Evolutionary conservation across 2,113 vertebrate genomes (phyloP), one percentile per base, ranked within the genome.

Genomic region (Notarius quadriscutis): DNA sequence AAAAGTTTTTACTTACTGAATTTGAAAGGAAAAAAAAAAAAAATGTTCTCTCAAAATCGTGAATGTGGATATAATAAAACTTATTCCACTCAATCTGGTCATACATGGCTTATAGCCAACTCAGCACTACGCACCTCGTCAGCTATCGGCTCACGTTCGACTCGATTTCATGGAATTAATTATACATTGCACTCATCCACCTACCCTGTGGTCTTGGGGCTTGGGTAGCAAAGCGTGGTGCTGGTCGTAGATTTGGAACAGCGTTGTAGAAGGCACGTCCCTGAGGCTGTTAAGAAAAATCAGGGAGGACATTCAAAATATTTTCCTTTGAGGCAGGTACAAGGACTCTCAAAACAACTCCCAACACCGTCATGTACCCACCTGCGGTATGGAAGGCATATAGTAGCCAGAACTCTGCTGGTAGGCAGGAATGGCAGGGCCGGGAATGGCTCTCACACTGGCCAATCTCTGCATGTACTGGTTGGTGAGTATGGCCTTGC

Each of bases 381-480:
- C 98, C 96, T 97, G 98, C 8, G 97, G 95, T 20, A 98, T 89
- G 0, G 96, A 89, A 12, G 97, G 95, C 85, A 99, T 89, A 89
- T 97, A 97, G 91, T 97, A 99, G 74, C 95, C 96, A 0, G 95
- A 1, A 1, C 95, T 92, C 82, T 97, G 96, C 86, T 97, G 98
- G 91, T 96, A 99, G 6, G 96, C 94, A 89, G 97, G 96, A 15
- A 99, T 91, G 41, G 98, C 74, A 0, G 97, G 95, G 41, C 94
- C 94, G 0, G 95, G 94, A 91, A 99, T 93, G 77, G 96, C 93
- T 80, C 97, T 94, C 91, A 98, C 86, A 12, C 94, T 96, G 22
- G 97, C 96, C 7, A 99, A 74, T 80, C 97, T 96, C 94, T 98
- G 97, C 96, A 98, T 97, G 93, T 99, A 98, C 92, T 98, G 98